These are phyloP conservation scores for Diarsia dahlii DNA, from an alignment of 2,888 invertebrate species.

Conservation along the genomic window DNA sequence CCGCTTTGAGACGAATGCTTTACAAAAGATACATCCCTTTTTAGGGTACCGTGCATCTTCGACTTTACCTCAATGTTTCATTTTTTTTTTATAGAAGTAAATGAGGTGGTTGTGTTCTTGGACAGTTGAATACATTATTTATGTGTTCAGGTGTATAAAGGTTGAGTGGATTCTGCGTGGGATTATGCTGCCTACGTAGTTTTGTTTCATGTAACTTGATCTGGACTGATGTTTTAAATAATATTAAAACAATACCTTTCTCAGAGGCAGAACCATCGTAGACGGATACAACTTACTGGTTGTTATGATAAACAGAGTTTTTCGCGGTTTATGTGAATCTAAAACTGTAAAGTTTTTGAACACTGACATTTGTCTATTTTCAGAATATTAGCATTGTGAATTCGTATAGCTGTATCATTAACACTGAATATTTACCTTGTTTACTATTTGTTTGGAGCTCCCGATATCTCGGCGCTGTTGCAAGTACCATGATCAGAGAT, in stretches of 20 bases:
- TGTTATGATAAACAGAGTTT: neutral
- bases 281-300: neutral
- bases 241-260: neutral
- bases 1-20: constrained; percentile 74
- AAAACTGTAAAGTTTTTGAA: neutral
- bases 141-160: constrained; percentile 22
- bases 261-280: neutral
- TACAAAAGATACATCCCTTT: constrained; percentile 77
- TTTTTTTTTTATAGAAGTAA: constrained; percentile 28
- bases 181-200: neutral
- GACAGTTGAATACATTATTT: constrained; percentile 24
- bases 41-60: constrained; percentile 69
- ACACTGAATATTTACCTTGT: too few species aligned
- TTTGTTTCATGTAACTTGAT: constrained; percentile 6
- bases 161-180: constrained; percentile 3
- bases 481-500: too few species aligned
- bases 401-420: too few species aligned
- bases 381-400: neutral
- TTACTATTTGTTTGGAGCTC: too few species aligned
- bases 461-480: too few species aligned
- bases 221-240: neutral
- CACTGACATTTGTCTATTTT: neutral
- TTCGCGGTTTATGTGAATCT: neutral
- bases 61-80: constrained; percentile 42
- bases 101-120: constrained; percentile 27